Conservation (phyloP, 2,113 vertebrate species). For the Grammomys surdaster region DNA sequence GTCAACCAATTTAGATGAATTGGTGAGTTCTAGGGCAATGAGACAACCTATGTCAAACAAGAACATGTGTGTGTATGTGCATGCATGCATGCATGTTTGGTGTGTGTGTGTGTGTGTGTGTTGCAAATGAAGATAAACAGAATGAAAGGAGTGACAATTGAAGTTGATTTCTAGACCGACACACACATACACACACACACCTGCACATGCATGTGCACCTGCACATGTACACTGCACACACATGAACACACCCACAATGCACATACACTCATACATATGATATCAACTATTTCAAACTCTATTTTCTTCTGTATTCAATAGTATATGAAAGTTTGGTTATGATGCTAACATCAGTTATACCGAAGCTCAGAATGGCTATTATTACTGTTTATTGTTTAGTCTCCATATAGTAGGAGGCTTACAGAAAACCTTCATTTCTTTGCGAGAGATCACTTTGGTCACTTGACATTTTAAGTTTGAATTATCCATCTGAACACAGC, state of each 20-base stretch:
- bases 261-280: neutral
- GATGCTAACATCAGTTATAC: neutral
- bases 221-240: neutral
- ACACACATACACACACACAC: neutral
- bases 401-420: neutral
- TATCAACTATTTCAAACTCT: neutral
- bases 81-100: neutral
- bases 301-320: neutral
- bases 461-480: neutral
- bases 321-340: neutral
- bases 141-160: neutral
- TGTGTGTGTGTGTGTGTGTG: neutral
- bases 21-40: neutral
- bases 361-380: neutral
- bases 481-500: neutral
- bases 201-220: neutral
- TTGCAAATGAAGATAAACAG: neutral
- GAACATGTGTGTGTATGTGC: neutral
- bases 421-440: neutral
- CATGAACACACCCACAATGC: no score
- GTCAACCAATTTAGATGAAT: neutral
- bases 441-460: neutral
- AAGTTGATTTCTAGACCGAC: neutral
- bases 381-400: neutral
- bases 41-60: neutral